These are phyloP conservation scores for Acomys russatus DNA, from an alignment of 2,797 vertebrate genomes.

Conservation along the genomic window DNA sequence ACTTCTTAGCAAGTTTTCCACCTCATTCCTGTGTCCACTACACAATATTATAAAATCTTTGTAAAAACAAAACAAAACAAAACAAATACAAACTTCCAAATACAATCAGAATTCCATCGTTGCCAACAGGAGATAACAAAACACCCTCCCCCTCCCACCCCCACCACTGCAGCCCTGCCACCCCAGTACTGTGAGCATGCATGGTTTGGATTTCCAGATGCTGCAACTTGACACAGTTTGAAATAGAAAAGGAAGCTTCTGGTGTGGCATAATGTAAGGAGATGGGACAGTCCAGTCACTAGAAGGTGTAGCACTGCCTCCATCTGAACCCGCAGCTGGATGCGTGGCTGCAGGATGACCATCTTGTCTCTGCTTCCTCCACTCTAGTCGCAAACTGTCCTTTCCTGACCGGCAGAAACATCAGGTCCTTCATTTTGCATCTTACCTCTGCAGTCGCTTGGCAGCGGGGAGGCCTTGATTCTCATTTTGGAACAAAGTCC, in stretches of 20 bases:
- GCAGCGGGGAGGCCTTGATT: neutral
- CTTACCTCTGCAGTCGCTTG: neutral
- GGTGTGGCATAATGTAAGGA: neutral
- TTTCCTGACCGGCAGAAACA: neutral
- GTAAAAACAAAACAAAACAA: constrained; percentile 64
- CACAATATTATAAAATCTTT: constrained; percentile 56
- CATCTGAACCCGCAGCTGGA: neutral
- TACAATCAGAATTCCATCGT: constrained; percentile 29
- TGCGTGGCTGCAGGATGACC: neutral
- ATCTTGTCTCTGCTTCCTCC: neutral
- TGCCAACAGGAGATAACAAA: constrained; percentile 22
- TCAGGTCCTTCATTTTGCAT: neutral
- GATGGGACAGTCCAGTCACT: neutral
- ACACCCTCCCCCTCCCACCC: neutral
- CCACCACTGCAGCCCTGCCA: no score
- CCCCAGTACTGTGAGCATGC: neutral
- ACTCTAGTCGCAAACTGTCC: neutral
- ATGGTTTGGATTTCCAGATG: neutral
- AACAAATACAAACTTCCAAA: constrained; percentile 62
- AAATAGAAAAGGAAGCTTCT: constrained; percentile 22
- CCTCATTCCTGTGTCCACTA: constrained; percentile 49
- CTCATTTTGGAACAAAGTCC: constrained; percentile 50
- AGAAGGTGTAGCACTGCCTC: neutral
- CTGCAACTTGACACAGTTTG: neutral
- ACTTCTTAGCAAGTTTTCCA: constrained; percentile 70